phyloP scores from a whole-genome alignment of 2,797 vertebrate genomes.

The Fistularia tabacaria region DNA sequence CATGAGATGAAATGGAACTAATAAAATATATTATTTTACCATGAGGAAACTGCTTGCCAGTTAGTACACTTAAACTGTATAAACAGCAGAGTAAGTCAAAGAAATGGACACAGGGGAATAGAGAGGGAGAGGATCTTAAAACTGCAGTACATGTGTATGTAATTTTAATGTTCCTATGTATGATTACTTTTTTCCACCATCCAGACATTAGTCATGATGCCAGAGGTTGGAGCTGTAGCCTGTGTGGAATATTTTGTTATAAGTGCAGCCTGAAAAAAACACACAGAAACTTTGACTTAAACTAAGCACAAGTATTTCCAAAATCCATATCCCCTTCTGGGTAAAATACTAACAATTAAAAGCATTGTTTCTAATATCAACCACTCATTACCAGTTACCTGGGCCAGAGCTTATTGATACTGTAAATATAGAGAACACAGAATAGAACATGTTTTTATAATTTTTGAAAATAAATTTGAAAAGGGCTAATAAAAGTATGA shows the following conservation, averaged over 20 bases:
- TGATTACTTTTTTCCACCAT: conserved; percentile 62
- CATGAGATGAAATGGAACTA: conserved; percentile 19
- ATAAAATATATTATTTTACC: conserved; percentile 29
- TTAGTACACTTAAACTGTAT: conserved; percentile 6
- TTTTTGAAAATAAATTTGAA: too few relatives aligned
- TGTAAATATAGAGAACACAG: too few relatives aligned
- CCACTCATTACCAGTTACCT: too few relatives aligned
- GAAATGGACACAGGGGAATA: conserved; percentile 38
- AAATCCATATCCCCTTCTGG: too few relatives aligned
- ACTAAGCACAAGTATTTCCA: too few relatives aligned
- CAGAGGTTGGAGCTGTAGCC: conserved; percentile 13
- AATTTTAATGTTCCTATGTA: conserved; percentile 28
- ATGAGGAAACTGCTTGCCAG: conserved; percentile 27
- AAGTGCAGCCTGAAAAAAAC: neutral
- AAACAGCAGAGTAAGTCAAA: conserved; percentile 19
- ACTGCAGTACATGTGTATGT: conserved; percentile 19
- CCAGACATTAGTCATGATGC: conserved; percentile 51
- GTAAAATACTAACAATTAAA: too few relatives aligned
- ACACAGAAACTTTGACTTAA: neutral
- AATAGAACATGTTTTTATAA: too few relatives aligned
- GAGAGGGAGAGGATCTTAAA: conserved; percentile 27
- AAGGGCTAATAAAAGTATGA: too few relatives aligned
- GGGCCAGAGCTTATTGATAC: too few relatives aligned
- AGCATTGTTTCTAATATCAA: too few relatives aligned
- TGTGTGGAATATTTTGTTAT: conserved; percentile 19